Percentiles rank a stretch among this genome's conserved stretches.
Conservation (phyloP, 2,113 vertebrate species). For the Cnemophilus loriae region DNA sequence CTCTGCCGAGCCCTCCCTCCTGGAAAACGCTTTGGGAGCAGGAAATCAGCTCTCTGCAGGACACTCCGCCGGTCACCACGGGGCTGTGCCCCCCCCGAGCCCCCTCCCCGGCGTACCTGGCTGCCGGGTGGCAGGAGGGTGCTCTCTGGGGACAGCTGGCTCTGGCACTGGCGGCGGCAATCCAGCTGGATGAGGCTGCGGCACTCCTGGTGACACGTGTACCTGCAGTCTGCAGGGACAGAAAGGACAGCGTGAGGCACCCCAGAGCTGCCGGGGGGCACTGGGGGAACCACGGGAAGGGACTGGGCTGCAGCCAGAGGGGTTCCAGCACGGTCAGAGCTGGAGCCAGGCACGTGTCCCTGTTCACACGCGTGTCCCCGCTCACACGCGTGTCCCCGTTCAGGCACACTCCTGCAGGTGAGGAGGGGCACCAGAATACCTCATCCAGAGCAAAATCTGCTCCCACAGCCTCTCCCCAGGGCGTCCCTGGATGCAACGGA, state of each 20-base stretch:
- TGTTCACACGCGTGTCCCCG: not conserved
- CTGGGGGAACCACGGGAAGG: fast-evolving
- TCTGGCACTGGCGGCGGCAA: slow-evolving; percentile 69
- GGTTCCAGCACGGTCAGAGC: fast-evolving
- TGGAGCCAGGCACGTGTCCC: fast-evolving
- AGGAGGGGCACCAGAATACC: not conserved
- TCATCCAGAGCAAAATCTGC: fast-evolving
- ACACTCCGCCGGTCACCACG: fast-evolving
- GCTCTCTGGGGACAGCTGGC: slow-evolving; percentile 68
- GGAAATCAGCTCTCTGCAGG: not conserved
- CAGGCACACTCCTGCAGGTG: not conserved
- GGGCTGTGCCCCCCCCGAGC: not conserved
- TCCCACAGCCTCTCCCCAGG: not conserved
- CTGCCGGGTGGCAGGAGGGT: slow-evolving; percentile 38
- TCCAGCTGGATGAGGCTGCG: slow-evolving; percentile 83
- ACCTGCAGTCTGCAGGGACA: slow-evolving; percentile 81
- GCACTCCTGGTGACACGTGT: slow-evolving; percentile 89
- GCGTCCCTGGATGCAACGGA: fast-evolving
- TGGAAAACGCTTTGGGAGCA: not conserved
- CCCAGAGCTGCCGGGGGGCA: fast-evolving
- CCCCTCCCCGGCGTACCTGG: slow-evolving; percentile 70
- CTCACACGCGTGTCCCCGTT: too few relatives aligned
- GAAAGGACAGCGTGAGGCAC: not conserved
- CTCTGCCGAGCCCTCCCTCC: too few relatives aligned
- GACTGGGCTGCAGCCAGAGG: fast-evolving